Conservation (phyloP, 2,888 invertebrate species). For the Nemoura dubitans region DNA sequence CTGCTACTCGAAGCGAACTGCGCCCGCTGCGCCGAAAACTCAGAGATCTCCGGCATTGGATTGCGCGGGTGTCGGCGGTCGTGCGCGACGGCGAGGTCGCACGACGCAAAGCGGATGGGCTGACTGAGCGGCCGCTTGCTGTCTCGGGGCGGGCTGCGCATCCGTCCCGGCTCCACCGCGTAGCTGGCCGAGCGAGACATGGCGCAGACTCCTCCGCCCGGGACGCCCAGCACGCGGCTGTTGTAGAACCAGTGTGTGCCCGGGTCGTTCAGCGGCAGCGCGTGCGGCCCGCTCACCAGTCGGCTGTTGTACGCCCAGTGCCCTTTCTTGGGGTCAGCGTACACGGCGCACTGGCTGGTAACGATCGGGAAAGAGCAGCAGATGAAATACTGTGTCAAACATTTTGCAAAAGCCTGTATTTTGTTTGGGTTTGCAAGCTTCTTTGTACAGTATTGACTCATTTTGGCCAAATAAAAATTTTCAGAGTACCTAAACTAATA, state of each 20-base stretch:
- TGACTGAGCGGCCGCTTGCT: slow-evolving; percentile 60
- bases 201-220: slow-evolving; percentile 39
- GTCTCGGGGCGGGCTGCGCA: not conserved
- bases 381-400: too few species aligned
- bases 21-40: slow-evolving; percentile 61
- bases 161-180: not conserved
- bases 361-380: slow-evolving; percentile 52
- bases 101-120: slow-evolving; percentile 58
- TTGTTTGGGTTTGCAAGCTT: too few species aligned
- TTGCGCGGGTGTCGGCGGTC: slow-evolving; percentile 51
- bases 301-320: slow-evolving; percentile 64
- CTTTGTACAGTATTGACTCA: too few species aligned
- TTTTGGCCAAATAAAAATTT: too few species aligned
- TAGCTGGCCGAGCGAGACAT: slow-evolving; percentile 46
- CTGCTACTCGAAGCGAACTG: slow-evolving; percentile 75
- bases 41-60: slow-evolving; percentile 65
- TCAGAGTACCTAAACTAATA: too few species aligned
- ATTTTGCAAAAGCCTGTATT: too few species aligned
- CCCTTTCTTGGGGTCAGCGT: slow-evolving; percentile 62
- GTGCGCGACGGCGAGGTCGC: slow-evolving; percentile 54
- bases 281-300: slow-evolving; percentile 55
- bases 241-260: slow-evolving; percentile 56
- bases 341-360: slow-evolving; percentile 62
- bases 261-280: slow-evolving; percentile 39
- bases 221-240: slow-evolving; percentile 53